phyloP scores from a whole-genome alignment of 2,797 vertebrate genomes.

The Intellagama lesueurii region DNA sequence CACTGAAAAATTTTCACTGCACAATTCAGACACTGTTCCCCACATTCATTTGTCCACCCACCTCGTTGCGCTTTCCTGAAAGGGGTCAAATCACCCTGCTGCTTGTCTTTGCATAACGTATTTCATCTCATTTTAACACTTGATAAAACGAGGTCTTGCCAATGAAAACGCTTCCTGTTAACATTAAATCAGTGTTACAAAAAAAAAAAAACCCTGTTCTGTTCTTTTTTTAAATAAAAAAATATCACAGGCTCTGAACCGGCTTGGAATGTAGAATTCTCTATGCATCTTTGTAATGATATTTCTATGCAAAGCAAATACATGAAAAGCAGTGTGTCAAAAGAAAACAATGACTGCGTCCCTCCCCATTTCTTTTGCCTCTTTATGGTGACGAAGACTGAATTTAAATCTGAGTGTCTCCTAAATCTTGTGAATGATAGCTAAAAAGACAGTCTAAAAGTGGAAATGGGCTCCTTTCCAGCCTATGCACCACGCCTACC shows the following conservation, averaged over 20 bases:
- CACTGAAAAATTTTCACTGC: too few species aligned
- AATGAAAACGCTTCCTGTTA: background rate
- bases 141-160: background rate
- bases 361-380: conserved; percentile 50
- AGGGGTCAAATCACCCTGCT: background rate
- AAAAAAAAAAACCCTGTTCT: background rate
- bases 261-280: background rate
- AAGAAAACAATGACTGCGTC: conserved; percentile 33
- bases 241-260: too few species aligned
- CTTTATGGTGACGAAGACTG: conserved; percentile 55
- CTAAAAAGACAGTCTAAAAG: conserved; percentile 65
- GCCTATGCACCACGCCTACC: conserved; percentile 59
- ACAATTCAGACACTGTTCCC: too few species aligned
- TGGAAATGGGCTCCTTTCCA: conserved; percentile 66
- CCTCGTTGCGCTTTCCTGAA: too few species aligned
- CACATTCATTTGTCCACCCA: too few species aligned
- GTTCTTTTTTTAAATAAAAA: background rate
- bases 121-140: background rate
- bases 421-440: conserved; percentile 66
- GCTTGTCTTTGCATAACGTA: background rate
- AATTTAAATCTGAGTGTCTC: conserved; percentile 60
- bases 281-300: conserved; percentile 5
- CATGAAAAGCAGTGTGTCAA: background rate
- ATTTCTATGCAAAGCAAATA: conserved; percentile 10
- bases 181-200: background rate